Percentiles rank a stretch among this genome's conserved stretches.
phyloP scores from a whole-genome alignment of 1,140 invertebrate genomes.

The Meteorus sp. region DNA sequence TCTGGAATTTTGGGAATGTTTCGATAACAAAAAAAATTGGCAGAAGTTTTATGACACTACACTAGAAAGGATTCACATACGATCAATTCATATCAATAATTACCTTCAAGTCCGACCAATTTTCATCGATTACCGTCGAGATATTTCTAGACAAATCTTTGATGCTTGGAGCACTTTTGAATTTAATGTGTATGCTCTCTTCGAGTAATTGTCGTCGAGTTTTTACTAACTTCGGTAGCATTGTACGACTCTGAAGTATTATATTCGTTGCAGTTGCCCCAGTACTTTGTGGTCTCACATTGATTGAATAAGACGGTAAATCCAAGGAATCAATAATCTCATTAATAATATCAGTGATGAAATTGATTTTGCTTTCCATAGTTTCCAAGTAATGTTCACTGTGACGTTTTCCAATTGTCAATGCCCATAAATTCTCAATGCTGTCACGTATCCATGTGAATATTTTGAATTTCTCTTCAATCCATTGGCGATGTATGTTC shows the following conservation, averaged over 20 bases:
- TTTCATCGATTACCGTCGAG: neutral
- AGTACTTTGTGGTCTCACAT: neutral
- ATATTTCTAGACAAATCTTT: neutral
- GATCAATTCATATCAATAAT: neutral
- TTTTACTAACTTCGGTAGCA: conserved; percentile 22
- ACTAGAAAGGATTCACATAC: neutral
- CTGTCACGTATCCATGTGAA: conserved; percentile 38
- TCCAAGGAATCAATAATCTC: conserved; percentile 31
- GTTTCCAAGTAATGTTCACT: conserved; percentile 21
- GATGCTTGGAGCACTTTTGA: conserved; percentile 6
- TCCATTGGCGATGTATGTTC: conserved; percentile 38
- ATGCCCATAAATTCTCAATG: conserved; percentile 31
- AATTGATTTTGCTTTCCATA: conserved; percentile 26
- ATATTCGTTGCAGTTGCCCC: conserved; percentile 25
- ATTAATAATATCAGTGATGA: conserved; percentile 31
- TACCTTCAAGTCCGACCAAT: conserved; percentile 24
- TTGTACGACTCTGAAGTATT: conserved; percentile 25
- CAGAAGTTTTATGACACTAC: neutral
- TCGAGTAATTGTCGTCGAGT: conserved; percentile 7
- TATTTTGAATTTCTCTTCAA: conserved; percentile 39
- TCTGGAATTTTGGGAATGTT: conserved; percentile 19
- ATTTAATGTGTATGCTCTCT: conserved; percentile 27
- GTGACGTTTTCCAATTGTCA: conserved; percentile 26
- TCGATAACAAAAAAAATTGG: neutral
- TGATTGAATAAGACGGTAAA: neutral